Percentiles rank a stretch among this genome's conserved stretches.
These are phyloP conservation scores for Candidula unifasciata DNA, from an alignment of 2,888 invertebrate genomes.

Conservation along the genomic window DNA sequence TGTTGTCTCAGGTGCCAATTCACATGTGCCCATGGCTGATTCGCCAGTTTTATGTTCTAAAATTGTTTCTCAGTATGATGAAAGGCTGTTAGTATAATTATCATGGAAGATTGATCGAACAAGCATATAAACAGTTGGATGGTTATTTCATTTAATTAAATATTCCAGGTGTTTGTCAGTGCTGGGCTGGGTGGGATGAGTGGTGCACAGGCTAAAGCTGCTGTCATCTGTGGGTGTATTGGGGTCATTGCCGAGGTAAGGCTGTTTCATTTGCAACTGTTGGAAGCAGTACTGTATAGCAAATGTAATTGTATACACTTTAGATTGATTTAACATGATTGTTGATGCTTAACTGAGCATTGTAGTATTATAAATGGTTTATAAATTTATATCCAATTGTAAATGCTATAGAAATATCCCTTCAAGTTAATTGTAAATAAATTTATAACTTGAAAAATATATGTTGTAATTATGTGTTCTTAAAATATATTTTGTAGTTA, in stretches of 20 bases:
- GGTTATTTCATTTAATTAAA: too few relatives aligned
- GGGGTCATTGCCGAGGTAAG: conserved; percentile 82
- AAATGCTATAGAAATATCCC: neutral
- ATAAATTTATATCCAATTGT: neutral
- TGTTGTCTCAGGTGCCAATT: too few relatives aligned
- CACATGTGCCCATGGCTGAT: too few relatives aligned
- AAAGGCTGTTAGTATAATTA: too few relatives aligned
- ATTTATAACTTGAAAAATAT: neutral
- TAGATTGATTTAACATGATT: neutral
- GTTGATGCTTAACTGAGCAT: neutral
- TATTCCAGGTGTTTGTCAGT: conserved; percentile 79
- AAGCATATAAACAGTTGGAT: too few relatives aligned
- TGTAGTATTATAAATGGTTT: neutral
- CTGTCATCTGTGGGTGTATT: conserved; percentile 82
- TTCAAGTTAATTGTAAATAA: too few relatives aligned
- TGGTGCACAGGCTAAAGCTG: conserved; percentile 83
- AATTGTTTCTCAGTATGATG: too few relatives aligned
- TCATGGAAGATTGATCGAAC: too few relatives aligned
- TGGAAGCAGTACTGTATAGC: too few relatives aligned
- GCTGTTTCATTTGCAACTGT: neutral
- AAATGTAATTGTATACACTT: neutral
- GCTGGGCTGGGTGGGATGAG: conserved; percentile 83
- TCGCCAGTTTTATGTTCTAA: too few relatives aligned
- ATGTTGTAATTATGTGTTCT: neutral
- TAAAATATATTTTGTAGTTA: neutral